Conservation (phyloP, 1,140 invertebrate genomes). For the Samia ricini region DNA sequence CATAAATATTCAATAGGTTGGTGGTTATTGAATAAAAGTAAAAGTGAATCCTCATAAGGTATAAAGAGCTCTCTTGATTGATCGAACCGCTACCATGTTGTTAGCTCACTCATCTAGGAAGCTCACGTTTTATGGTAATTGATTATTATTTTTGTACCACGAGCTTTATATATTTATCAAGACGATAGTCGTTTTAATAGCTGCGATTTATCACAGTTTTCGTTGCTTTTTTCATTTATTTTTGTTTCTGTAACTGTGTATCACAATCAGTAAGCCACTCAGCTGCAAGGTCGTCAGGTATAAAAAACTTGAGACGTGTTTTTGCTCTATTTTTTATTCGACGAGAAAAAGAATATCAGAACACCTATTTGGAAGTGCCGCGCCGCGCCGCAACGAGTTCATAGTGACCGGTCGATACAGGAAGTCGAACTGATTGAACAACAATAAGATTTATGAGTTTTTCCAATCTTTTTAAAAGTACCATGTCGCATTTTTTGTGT, state of each 20-base stretch:
- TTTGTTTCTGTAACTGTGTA: constrained; percentile 65
- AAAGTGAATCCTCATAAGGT: constrained; percentile 55
- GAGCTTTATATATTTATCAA: not conserved
- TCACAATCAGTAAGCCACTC: constrained; percentile 67
- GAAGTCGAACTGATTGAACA: constrained; percentile 67
- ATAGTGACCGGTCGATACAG: constrained; percentile 62
- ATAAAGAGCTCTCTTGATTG: constrained; percentile 33
- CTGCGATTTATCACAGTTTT: constrained; percentile 62
- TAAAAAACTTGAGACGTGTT: constrained; percentile 61
- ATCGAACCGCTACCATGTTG: constrained; percentile 28
- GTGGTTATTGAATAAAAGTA: constrained; percentile 68
- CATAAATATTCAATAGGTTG: constrained; percentile 57
- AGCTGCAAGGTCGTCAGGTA: constrained; percentile 66
- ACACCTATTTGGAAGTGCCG: constrained; percentile 68
- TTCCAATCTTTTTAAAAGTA: constrained; percentile 47
- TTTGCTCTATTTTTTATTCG: constrained; percentile 71
- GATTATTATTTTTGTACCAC: constrained; percentile 37
- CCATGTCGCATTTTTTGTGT: constrained; percentile 16
- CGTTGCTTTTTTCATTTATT: constrained; percentile 65
- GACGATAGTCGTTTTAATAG: constrained; percentile 44
- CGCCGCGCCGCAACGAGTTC: constrained; percentile 38
- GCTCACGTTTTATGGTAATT: constrained; percentile 48
- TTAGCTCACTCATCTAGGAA: constrained; percentile 40
- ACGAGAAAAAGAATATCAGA: constrained; percentile 69
- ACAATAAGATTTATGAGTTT: constrained; percentile 69